These are phyloP conservation scores for Sula dactylatra DNA, from an alignment of 2,113 vertebrate genomes.

Conservation along the genomic window DNA sequence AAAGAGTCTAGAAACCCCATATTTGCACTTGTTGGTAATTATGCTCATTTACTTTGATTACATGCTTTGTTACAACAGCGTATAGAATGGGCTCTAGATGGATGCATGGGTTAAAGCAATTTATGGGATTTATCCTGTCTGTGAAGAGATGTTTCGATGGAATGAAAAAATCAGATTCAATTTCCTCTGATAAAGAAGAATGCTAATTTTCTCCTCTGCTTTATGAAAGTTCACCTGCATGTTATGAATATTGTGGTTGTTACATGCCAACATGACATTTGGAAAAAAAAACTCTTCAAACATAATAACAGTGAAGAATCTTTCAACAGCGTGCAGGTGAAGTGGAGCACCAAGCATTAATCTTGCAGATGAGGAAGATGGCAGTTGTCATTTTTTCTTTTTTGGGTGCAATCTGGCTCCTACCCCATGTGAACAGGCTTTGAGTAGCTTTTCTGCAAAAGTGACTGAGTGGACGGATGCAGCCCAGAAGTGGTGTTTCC, in stretches of 20 bases:
- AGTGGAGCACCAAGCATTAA: not conserved
- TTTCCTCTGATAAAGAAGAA: not conserved
- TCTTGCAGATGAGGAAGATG: not conserved
- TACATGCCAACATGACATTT: not conserved
- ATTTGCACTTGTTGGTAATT: conserved; percentile 16
- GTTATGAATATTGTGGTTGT: not conserved
- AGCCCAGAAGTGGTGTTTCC: not conserved
- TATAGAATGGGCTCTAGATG: not conserved
- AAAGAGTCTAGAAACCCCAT: not conserved
- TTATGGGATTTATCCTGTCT: not conserved
- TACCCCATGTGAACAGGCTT: not conserved
- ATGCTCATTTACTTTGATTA: conserved; percentile 27
- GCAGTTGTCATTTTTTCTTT: not conserved
- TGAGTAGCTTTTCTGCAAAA: not conserved
- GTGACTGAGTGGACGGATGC: not conserved
- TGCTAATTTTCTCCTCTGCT: not conserved
- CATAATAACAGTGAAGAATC: not conserved
- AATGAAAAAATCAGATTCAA: conserved; percentile 14
- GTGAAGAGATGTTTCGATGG: conserved; percentile 1
- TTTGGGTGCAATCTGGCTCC: not conserved
- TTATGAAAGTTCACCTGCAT: not conserved
- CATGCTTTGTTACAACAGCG: not conserved
- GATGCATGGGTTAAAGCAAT: not conserved
- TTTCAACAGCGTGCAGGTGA: not conserved
- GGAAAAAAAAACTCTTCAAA: not conserved